Conservation (phyloP, 64 coral and sea anemone species). For the Hydrozoanthus tunicans region DNA sequence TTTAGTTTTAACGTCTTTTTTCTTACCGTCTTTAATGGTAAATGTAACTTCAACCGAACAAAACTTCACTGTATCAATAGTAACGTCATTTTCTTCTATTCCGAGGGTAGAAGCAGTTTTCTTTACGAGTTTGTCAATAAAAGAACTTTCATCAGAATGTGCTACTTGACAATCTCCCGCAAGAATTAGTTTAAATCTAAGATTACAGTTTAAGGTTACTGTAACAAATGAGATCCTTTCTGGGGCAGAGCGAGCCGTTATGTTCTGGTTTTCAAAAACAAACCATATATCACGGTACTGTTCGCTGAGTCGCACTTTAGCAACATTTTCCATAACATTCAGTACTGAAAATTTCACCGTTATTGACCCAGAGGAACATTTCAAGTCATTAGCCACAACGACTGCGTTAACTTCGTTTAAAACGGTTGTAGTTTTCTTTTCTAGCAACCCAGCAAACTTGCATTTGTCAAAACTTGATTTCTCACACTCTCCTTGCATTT, state of each 20-base stretch:
- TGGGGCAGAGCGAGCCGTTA: conserved; percentile 30
- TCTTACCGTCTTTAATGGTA: conserved; percentile 45
- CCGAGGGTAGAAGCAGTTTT: background rate
- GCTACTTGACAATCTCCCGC: conserved; percentile 59
- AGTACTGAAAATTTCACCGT: conserved; percentile 14
- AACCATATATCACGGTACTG: conserved; percentile 7
- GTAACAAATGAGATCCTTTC: conserved; percentile 24
- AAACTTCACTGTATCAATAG: conserved; percentile 14
- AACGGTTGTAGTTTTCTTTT: background rate
- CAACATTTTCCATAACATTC: background rate
- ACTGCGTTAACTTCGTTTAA: background rate
- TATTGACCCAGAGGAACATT: background rate
- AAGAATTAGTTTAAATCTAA: conserved; percentile 60
- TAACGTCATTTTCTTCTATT: conserved; percentile 4
- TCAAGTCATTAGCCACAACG: background rate
- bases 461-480: conserved; percentile 23
- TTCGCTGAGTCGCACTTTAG: background rate
- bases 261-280: background rate
- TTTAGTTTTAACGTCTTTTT: conserved; percentile 24
- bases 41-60: conserved; percentile 72
- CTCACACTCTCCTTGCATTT: conserved; percentile 25
- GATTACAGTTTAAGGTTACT: conserved; percentile 26
- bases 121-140: conserved; percentile 7
- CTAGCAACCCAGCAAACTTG: conserved; percentile 17
- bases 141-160: background rate